phyloP scores from a whole-genome alignment of 2,113 vertebrate genomes.

The Heptranchias perlo region DNA sequence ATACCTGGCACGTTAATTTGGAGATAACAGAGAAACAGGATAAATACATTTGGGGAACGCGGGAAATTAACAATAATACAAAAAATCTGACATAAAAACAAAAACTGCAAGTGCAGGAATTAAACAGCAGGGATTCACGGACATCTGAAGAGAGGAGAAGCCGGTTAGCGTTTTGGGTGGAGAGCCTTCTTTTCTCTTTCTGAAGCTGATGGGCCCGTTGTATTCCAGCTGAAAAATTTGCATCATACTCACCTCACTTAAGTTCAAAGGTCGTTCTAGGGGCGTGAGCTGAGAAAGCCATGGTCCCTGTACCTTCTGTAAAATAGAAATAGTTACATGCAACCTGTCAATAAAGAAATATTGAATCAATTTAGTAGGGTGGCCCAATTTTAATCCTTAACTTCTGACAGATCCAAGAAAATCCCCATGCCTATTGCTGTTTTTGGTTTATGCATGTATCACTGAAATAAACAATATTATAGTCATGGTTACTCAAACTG shows the following conservation, averaged over 20 bases:
- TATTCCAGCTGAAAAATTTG: background rate
- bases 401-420: background rate
- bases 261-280: conserved; percentile 60
- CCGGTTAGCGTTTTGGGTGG: background rate
- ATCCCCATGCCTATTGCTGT: background rate
- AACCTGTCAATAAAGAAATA: background rate
- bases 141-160: background rate
- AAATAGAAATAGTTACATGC: conserved; percentile 22
- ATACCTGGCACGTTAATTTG: background rate
- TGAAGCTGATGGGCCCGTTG: background rate
- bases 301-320: conserved; percentile 69
- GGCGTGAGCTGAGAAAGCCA: conserved; percentile 79
- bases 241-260: conserved; percentile 62
- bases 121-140: background rate
- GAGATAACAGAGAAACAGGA: background rate
- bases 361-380: background rate
- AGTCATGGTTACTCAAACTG: background rate
- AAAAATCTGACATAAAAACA: background rate
- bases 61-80: background rate
- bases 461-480: background rate
- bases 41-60: background rate
- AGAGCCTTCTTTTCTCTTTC: background rate
- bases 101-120: background rate
- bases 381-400: background rate
- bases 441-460: background rate